Evolutionary conservation across 2,888 invertebrate species (phyloP).

Genomic region (Diplolepis rosae): DNA sequence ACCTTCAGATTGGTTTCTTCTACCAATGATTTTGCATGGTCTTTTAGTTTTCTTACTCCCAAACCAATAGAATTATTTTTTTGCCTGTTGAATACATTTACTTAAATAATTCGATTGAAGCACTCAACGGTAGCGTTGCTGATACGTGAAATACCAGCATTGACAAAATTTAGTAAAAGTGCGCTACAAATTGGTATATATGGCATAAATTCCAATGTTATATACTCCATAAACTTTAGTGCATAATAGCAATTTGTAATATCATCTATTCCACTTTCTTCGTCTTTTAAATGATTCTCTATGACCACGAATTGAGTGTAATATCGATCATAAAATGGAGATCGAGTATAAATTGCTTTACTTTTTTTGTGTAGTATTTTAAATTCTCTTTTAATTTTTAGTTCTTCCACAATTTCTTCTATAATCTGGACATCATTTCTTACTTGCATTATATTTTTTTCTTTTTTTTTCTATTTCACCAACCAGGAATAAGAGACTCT

Average conservation of each 20-base stretch:
- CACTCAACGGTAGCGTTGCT: slow-evolving; percentile 47
- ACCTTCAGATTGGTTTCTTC: background rate
- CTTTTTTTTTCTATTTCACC: background rate
- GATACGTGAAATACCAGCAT: slow-evolving; percentile 39
- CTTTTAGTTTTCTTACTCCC: background rate
- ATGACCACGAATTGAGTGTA: background rate
- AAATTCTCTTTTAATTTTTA: slow-evolving; percentile 1
- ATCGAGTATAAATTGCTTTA: slow-evolving; percentile 33
- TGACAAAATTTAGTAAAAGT: slow-evolving; percentile 39
- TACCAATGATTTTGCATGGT: background rate
- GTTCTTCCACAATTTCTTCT: slow-evolving; percentile 26
- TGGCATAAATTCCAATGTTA: slow-evolving; percentile 42
- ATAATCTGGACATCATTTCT: slow-evolving; percentile 22
- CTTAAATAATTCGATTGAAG: slow-evolving; percentile 22
- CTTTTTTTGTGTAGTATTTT: background rate
- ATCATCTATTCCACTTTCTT: background rate
- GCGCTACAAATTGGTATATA: slow-evolving; percentile 43
- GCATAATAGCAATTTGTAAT: slow-evolving; percentile 35
- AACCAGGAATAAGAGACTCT: slow-evolving; percentile 16
- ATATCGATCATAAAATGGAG: slow-evolving; percentile 37
- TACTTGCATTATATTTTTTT: slow-evolving; percentile 9
- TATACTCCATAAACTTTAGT: slow-evolving; percentile 41
- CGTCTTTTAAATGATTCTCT: background rate
- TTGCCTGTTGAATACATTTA: background rate
- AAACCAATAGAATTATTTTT: background rate